Conservation (phyloP, 1,140 invertebrate genomes). For the Drosophila nikananu region DNA sequence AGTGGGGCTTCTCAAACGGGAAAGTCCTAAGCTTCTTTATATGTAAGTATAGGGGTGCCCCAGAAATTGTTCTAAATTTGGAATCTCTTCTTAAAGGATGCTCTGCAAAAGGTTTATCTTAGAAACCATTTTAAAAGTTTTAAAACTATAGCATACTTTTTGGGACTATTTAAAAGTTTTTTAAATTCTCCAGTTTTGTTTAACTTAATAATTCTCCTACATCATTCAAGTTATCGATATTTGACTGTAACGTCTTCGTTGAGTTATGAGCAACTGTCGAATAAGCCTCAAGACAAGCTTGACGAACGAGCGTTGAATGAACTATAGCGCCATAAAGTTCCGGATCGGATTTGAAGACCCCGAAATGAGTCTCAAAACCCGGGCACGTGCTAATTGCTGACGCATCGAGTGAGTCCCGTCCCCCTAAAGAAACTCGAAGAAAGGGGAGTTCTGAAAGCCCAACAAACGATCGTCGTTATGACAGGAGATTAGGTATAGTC, state of each 20-base stretch:
- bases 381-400: conserved; percentile 79
- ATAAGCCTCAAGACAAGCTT: conserved; percentile 47
- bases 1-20: not conserved
- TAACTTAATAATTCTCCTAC: too few relatives aligned
- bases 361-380: conserved; percentile 10
- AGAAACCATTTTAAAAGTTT: not conserved
- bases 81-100: too few relatives aligned
- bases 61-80: too few relatives aligned
- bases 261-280: conserved; percentile 35
- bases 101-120: too few relatives aligned
- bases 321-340: conserved; percentile 74
- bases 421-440: conserved; percentile 1
- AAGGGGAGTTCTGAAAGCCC: conserved; percentile 25
- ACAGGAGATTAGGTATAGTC: conserved; percentile 42
- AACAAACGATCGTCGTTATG: conserved; percentile 57
- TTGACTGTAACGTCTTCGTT: not conserved
- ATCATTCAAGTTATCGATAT: not conserved
- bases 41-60: too few relatives aligned
- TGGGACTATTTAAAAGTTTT: not conserved
- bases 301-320: conserved; percentile 60
- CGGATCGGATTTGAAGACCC: conserved; percentile 50
- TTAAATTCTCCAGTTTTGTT: too few relatives aligned
- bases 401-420: conserved; percentile 47
- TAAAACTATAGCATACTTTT: not conserved
- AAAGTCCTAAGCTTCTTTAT: not conserved